Conservation (phyloP, 2,888 invertebrate genomes). For the Loripinus fragilis region DNA sequence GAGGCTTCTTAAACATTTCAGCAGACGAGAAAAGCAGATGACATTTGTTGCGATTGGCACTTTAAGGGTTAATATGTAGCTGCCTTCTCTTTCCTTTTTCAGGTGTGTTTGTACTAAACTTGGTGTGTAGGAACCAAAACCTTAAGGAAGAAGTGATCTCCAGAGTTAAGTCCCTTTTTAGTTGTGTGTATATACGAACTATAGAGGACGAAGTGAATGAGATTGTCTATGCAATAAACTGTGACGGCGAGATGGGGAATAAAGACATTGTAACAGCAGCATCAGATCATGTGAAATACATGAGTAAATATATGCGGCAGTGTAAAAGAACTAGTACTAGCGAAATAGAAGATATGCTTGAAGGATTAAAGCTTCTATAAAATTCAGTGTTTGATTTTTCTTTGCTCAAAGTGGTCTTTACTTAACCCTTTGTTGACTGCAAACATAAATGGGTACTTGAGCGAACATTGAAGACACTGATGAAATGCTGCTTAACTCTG, state of each 20-base stretch:
- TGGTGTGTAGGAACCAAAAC: conserved; percentile 91
- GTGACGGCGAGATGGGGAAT: background rate
- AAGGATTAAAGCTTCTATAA: conserved; percentile 21
- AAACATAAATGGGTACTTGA: too few relatives aligned
- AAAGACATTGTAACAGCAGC: background rate
- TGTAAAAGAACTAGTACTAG: background rate
- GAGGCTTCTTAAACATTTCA: too few relatives aligned
- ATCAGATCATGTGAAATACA: background rate
- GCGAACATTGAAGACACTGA: too few relatives aligned
- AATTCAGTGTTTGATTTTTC: too few relatives aligned
- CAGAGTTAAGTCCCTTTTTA: conserved; percentile 85
- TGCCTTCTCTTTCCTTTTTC: conserved; percentile 22
- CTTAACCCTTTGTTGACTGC: too few relatives aligned
- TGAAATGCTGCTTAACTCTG: too few relatives aligned
- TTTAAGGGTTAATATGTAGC: too few relatives aligned
- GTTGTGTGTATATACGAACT: conserved; percentile 88
- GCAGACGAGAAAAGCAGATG: too few relatives aligned
- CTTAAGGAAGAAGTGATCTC: conserved; percentile 87
- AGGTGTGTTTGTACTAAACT: conserved; percentile 93
- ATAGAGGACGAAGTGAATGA: conserved; percentile 94
- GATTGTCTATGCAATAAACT: conserved; percentile 84
- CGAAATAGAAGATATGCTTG: conserved; percentile 17
- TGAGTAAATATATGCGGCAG: conserved; percentile 15
- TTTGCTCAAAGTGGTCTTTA: too few relatives aligned
- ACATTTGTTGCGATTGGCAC: too few relatives aligned